Percentiles rank a stretch among this genome's conserved stretches.
Conservation (phyloP, 2,797 vertebrate species). For the Oreochromis mossambicus region DNA sequence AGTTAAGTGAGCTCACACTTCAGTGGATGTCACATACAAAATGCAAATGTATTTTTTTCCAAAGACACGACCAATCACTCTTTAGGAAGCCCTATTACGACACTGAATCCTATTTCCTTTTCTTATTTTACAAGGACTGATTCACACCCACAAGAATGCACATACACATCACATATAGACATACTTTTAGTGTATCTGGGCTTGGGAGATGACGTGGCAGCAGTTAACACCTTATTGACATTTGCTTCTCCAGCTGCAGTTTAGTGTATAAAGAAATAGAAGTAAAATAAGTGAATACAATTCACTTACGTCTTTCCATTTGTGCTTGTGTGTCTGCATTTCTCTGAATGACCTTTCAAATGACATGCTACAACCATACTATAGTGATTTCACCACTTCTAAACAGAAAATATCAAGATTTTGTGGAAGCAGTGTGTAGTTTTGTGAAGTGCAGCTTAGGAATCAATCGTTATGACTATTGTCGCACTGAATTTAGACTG, state of each 20-base stretch:
- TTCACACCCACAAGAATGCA: not conserved
- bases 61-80: not conserved
- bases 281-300: constrained; percentile 24
- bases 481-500: constrained; percentile 10
- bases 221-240: constrained; percentile 67
- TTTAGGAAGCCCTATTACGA: not conserved
- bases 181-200: constrained; percentile 36
- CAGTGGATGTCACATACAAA: not conserved
- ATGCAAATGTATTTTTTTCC: not conserved
- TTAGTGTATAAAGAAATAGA: constrained; percentile 28
- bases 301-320: not conserved
- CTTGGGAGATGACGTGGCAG: constrained; percentile 28
- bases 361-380: constrained; percentile 16
- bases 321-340: not conserved
- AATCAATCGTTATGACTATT: constrained; percentile 27
- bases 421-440: not conserved
- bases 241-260: constrained; percentile 53
- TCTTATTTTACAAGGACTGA: not conserved
- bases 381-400: constrained; percentile 3
- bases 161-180: constrained; percentile 12
- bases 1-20: not conserved
- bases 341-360: not conserved
- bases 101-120: not conserved
- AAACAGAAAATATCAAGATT: not conserved
- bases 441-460: constrained; percentile 2